A percentile compares a stretch with the other conserved stretches of the same genome.
These are phyloP conservation scores for Phocoena sinus DNA, from an alignment of 2,113 vertebrate genomes.

Conservation along the genomic window DNA sequence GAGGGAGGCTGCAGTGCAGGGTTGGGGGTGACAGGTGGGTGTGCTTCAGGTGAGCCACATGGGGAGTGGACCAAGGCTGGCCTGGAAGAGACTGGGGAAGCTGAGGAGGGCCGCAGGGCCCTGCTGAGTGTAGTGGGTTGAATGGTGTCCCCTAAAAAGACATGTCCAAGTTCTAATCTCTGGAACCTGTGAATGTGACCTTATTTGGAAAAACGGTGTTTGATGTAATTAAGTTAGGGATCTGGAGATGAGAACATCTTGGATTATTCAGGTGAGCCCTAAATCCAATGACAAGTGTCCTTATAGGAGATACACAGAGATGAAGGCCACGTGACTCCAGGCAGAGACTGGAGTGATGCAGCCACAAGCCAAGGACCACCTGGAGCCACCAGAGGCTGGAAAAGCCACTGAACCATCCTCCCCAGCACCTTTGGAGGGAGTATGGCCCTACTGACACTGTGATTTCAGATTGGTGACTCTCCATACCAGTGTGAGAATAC, in stretches of 20 bases:
- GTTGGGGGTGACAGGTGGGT: background rate
- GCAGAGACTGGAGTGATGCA: background rate
- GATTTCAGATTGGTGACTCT: background rate
- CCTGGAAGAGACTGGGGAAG: background rate
- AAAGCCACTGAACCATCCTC: no score
- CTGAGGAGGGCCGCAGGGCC: background rate
- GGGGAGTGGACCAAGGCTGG: background rate
- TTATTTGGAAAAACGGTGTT: background rate
- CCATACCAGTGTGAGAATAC: fast-evolving
- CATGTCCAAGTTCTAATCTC: background rate
- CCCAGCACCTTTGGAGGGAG: background rate
- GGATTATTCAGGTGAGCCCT: background rate
- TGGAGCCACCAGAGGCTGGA: background rate
- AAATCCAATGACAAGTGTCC: background rate
- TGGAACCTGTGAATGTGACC: background rate
- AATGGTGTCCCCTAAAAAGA: background rate
- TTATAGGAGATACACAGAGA: background rate
- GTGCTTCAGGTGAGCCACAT: background rate
- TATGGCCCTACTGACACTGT: background rate
- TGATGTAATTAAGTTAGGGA: background rate
- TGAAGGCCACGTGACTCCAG: background rate
- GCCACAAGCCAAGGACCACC: background rate
- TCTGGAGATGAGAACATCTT: background rate
- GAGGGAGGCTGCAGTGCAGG: background rate
- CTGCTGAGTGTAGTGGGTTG: no score